phyloP scores from a whole-genome alignment of 2,888 invertebrate genomes.

The Protodeltote pygarga region DNA sequence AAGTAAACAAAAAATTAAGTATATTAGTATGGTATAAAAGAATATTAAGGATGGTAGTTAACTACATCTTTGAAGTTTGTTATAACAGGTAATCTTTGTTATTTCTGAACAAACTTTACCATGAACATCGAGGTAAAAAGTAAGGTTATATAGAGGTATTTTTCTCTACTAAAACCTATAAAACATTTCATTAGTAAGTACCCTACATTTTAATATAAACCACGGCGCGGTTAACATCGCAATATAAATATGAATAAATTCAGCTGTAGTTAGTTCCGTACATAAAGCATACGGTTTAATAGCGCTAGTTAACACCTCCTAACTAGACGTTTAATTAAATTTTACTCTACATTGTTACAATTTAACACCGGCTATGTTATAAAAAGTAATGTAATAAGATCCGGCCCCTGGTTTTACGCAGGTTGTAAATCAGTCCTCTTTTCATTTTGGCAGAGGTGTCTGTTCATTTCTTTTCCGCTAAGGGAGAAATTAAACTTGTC shows the following conservation, averaged over 20 bases:
- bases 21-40: too few species aligned
- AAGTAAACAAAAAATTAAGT: too few species aligned
- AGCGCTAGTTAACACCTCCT: slow-evolving; percentile 75
- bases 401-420: slow-evolving; percentile 75
- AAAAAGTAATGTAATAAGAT: slow-evolving; percentile 86
- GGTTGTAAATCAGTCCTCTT: slow-evolving; percentile 82
- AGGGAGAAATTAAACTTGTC: slow-evolving; percentile 78
- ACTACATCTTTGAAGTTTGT: too few species aligned
- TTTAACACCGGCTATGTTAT: slow-evolving; percentile 80
- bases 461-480: slow-evolving; percentile 80
- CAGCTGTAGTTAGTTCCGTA: slow-evolving; percentile 51
- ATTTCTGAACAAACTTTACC: too few species aligned
- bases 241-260: slow-evolving; percentile 42
- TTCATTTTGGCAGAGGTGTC: slow-evolving; percentile 81
- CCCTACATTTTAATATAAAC: slow-evolving; percentile 3
- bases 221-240: not conserved
- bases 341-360: slow-evolving; percentile 81
- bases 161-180: not conserved
- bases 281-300: slow-evolving; percentile 70
- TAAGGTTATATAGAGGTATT: too few species aligned
- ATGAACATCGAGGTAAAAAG: too few species aligned
- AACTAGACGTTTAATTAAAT: slow-evolving; percentile 83
- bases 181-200: not conserved
- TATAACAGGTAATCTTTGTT: too few species aligned
- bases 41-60: too few species aligned